Conservation (phyloP, 1,140 invertebrate genomes). For the Harpegnathos saltator region DNA sequence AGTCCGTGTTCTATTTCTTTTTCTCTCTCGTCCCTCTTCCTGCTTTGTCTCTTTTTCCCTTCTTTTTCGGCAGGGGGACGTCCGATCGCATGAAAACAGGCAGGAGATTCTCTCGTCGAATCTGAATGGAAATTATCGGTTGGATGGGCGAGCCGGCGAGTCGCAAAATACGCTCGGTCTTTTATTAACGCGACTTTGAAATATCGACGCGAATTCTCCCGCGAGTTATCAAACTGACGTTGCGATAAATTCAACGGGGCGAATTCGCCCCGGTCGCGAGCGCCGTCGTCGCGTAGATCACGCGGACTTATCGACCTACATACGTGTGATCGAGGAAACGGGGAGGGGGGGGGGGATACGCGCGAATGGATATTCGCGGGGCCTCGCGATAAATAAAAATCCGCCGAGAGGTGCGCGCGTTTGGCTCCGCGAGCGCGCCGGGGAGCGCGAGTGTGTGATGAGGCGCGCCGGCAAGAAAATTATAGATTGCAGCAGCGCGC, state of each 20-base stretch:
- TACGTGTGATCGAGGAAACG: background rate
- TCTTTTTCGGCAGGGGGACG: background rate
- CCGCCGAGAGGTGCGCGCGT: no score
- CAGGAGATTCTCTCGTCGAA: background rate
- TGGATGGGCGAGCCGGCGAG: background rate
- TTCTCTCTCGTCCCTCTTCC: no score
- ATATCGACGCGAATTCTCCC: background rate
- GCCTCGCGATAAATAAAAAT: no score
- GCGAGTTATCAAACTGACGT: background rate
- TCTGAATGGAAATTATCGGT: background rate
- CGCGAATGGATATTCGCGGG: no score
- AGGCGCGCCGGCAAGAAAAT: slow-evolving; percentile 11
- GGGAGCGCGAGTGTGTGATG: no score
- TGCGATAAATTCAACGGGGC: background rate
- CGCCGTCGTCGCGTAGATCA: background rate
- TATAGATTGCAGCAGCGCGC: slow-evolving; percentile 23
- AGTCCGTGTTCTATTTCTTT: no score
- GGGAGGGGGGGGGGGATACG: no score
- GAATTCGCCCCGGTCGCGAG: background rate
- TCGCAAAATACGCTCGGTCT: background rate
- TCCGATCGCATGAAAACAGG: no score
- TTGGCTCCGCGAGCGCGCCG: background rate
- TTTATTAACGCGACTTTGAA: slow-evolving; percentile 12
- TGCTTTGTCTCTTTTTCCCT: no score
- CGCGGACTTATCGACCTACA: background rate